Base-by-base conservation (phyloP, 2,113 vertebrate species). In the Siniperca chuatsi region DNA sequence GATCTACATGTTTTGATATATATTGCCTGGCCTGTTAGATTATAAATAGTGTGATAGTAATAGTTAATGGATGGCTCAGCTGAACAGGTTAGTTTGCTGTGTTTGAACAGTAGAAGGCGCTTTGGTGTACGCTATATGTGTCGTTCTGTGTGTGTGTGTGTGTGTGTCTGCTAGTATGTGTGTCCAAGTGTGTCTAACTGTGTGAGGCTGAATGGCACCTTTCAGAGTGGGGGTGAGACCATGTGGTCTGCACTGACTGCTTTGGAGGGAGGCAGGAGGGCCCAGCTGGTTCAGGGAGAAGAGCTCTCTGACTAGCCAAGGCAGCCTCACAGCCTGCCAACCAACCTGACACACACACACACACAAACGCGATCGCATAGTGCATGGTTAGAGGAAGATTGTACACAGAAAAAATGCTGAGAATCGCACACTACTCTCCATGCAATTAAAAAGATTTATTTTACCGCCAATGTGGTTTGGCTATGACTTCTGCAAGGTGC, bases 201-300 rank as follows among this genome's bases (percentile, higher is more conserved):
- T 86, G 81, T 81, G 71, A 71, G 83, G 67, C 86, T 88, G 82
- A 85, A 88, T 84, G 88, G 90, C 86, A 90, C 86, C 91, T 94
- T 88, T 90, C 93, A 86, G 80, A 91, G 90, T 80, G 82, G 92
- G 83, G 89, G 93, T 79, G 83, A 87, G 92, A 89, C 92, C 92
- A 94, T 94, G 94, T 94, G 92, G 86, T 93, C 90, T 83, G 79
- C 82, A 80, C 79, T 85, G 89, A 91, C 88, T 92, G 87, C 84
- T 90, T 91, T 90, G 86, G 88, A 93, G 89, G 79, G 89, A 92
- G 92, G 91, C 89, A 92, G 89, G 92, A 92, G 93, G 91, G 89
- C 88, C 93, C 95, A 95, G 94, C 95, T 95, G 95, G 94, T 95
- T 93, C 82, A 87, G 87, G 87, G 91, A 92, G 91, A 94, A 88